Conservation (phyloP, 2,113 vertebrate genomes). For the sheep (Ovis aries) region DNA sequence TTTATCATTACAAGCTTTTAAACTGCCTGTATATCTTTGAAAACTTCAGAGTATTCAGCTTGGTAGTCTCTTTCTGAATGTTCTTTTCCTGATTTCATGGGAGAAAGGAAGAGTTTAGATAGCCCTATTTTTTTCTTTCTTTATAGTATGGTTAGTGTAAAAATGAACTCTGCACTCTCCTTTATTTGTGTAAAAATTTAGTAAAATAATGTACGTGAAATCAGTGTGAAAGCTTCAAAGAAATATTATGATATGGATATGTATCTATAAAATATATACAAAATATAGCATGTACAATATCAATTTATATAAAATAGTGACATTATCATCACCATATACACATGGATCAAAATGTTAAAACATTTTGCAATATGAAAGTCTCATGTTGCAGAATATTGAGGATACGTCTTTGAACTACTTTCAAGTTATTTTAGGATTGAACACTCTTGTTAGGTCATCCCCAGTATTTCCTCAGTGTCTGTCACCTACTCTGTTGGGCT, state of each 20-base stretch:
- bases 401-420: not conserved
- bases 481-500: fast-evolving
- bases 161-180: not conserved
- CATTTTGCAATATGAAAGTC: not conserved
- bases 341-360: not conserved
- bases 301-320: not conserved
- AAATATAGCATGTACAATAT: not conserved
- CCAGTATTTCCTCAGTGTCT: not conserved
- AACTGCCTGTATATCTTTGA: not conserved
- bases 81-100: not conserved
- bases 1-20: not conserved
- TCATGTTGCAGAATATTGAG: not conserved
- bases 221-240: not conserved
- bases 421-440: not conserved
- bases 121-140: not conserved
- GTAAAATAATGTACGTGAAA: not conserved
- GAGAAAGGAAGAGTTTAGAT: not conserved
- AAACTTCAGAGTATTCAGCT: not conserved
- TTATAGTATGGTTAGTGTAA: not conserved
- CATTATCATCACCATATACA: not conserved
- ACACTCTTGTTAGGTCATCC: not conserved
- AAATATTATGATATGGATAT: not conserved
- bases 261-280: not conserved
- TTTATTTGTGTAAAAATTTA: not conserved
- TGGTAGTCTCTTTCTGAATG: not conserved